Percentiles rank a stretch among this genome's conserved stretches.
These are phyloP conservation scores for Columba janthina DNA, from an alignment of 2,113 vertebrate species.

Conservation along the genomic window DNA sequence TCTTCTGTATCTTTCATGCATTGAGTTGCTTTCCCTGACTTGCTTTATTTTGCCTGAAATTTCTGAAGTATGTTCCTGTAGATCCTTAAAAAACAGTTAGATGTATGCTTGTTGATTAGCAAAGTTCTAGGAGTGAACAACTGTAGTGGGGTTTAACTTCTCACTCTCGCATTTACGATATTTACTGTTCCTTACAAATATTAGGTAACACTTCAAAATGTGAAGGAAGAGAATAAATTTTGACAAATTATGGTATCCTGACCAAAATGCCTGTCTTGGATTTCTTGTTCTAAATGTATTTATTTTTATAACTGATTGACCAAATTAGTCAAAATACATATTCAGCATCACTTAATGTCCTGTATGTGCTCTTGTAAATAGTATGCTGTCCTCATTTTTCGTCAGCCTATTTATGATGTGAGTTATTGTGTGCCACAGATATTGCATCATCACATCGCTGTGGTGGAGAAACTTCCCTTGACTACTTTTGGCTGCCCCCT, in stretches of 20 bases:
- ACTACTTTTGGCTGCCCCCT: slow-evolving; percentile 94
- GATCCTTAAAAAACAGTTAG: not conserved
- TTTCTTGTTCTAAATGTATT: not conserved
- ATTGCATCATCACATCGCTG: slow-evolving; percentile 95
- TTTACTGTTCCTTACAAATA: not conserved
- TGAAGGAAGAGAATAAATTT: not conserved
- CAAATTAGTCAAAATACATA: not conserved
- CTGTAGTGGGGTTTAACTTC: not conserved
- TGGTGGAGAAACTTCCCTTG: slow-evolving; percentile 92
- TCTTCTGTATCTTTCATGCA: not conserved
- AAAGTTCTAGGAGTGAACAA: not conserved
- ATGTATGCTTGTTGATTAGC: not conserved
- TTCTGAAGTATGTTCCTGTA: not conserved
- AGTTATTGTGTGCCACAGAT: slow-evolving; percentile 78
- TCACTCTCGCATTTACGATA: not conserved
- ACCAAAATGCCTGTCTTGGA: not conserved
- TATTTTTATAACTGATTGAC: not conserved
- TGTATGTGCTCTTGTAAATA: not conserved
- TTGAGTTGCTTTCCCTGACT: not conserved
- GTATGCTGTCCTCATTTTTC: not conserved
- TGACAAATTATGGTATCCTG: not conserved
- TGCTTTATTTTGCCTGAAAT: not conserved
- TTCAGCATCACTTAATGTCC: not conserved
- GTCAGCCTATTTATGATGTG: not conserved
- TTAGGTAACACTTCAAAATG: not conserved